Base-by-base conservation (phyloP, 2,888 invertebrate genomes). In the Geophilus truncorum region DNA sequence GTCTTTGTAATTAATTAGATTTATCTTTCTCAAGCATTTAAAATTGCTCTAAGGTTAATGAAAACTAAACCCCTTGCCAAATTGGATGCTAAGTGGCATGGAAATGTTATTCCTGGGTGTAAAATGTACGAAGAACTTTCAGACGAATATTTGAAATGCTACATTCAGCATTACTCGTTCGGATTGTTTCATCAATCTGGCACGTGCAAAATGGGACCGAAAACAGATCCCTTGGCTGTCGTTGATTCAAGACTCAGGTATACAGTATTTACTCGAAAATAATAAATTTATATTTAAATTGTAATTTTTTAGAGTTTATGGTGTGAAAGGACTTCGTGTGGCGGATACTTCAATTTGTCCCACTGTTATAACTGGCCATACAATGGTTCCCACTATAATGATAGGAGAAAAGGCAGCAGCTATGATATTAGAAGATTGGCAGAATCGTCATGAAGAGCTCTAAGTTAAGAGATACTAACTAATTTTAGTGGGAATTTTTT, bases 351-450 rank as follows among this genome's bases (percentile, higher is more conserved):
- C 76, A 12, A 76, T 76, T 25, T 12, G 32, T 76, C 76, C 76
- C n/a, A 30, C 76, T 25, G 28, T 76, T 32, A 28, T 76, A 30
- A 25, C 40, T 1, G 82, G 82, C 12, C 81, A 82, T 81, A 82
- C 80, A 21, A 82, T 81, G 75, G 82, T 79, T 82, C n/a, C n/a
- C n/a, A n/a, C n/a, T n/a, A n/a, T n/a, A n/a, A n/a, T n/a, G n/a
- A n/a, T n/a, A n/a, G n/a, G 76, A 2, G 83, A 83, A 78, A 83
- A 82, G 75, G 81, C 82, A 10, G 79, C 82, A 1, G 82, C 82
- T 77, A 62, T 82, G 45, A 81, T 83, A 45, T 80, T 81, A 34
- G 45, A 23, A 10, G 32, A 62, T 6, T 75, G 75, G 34, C 32
- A 80, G 21, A 75, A 80, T 32, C 2, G 7, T 76, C 76, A 76